These are phyloP conservation scores for Sus scrofa DNA, from an alignment of 2,113 vertebrate genomes.

Conservation along the genomic window T2T-Sscrofa CM000827.6:55986001-55986500, in stretches of 20 bases:
- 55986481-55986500: background rate
- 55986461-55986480: background rate
- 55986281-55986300: background rate
- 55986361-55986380: background rate
- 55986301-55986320: conserved; percentile 18
- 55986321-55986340: conserved; percentile 3
- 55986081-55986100: no score
- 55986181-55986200: background rate
- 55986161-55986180: background rate
- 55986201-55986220: background rate
- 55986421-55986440: background rate
- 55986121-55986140: background rate
- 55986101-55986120: no score
- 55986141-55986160: background rate
- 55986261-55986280: background rate
- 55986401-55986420: background rate
- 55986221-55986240: background rate
- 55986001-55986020: no score
- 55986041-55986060: no score
- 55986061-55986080: no score
- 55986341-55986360: background rate
- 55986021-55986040: no score
- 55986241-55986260: background rate
- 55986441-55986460: background rate
- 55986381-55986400: background rate